These are phyloP conservation scores for Tetrapedia diversipes DNA, from an alignment of 2,888 invertebrate genomes.

Conservation along the genomic window DNA sequence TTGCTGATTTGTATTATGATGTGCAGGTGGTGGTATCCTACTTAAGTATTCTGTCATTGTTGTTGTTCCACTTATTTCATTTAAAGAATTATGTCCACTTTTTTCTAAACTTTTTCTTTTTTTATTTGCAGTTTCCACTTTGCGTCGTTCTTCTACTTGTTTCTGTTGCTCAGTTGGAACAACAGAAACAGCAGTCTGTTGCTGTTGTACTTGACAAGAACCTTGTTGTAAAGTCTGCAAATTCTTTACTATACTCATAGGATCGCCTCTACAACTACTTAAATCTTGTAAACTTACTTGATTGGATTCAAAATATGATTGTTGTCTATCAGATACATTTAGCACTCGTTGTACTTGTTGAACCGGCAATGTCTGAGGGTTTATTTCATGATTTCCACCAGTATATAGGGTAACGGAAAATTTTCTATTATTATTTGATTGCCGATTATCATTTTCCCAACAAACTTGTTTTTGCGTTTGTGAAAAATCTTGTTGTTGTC, in stretches of 20 bases:
- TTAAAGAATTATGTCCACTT: constrained; percentile 82
- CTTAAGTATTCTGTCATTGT: constrained; percentile 84
- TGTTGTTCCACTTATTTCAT: constrained; percentile 84
- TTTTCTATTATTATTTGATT: constrained; percentile 70
- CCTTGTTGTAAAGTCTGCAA: constrained; percentile 85
- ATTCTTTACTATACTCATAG: constrained; percentile 90
- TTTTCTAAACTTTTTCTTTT: constrained; percentile 87
- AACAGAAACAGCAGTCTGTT: constrained; percentile 77
- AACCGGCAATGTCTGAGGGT: constrained; percentile 83
- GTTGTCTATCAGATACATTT: constrained; percentile 85
- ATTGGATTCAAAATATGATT: constrained; percentile 87
- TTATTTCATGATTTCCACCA: constrained; percentile 82
- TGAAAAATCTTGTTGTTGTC: constrained; percentile 79
- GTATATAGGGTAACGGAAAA: constrained; percentile 72
- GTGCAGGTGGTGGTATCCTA: constrained; percentile 89
- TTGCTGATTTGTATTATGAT: constrained; percentile 86
- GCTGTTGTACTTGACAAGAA: constrained; percentile 85
- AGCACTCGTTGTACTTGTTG: constrained; percentile 82
- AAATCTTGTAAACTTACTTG: constrained; percentile 88
- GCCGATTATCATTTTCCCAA: constrained; percentile 79
- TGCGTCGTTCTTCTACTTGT: constrained; percentile 80
- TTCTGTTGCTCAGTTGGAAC: constrained; percentile 76
- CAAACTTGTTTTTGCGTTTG: constrained; percentile 83
- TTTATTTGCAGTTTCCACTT: constrained; percentile 81
- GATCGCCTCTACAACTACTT: constrained; percentile 89